Evolutionary conservation across 2,113 vertebrate genomes (phyloP).

Genomic region (Pelvicachromis taeniatus): DNA sequence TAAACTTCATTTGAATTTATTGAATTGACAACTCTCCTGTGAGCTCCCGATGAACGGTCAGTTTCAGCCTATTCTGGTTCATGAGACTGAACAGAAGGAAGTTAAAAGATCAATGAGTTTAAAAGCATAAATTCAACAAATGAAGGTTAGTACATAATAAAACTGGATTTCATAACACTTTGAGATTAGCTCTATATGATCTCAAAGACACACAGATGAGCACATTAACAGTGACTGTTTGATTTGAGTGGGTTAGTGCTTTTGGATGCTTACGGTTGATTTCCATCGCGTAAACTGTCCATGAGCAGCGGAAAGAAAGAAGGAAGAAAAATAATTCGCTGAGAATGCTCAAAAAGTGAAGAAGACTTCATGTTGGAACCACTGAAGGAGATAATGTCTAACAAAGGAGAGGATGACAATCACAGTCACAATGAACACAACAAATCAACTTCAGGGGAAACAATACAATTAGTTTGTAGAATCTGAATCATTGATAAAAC

Average conservation of each 20-base stretch:
- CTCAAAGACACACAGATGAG: background rate
- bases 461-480: rapidly evolving
- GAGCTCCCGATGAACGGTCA: too few species aligned
- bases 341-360: background rate
- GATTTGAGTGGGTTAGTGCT: background rate
- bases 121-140: background rate
- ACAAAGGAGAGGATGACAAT: background rate
- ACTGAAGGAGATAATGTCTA: background rate
- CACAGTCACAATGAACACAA: background rate
- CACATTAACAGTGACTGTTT: background rate
- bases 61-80: rapidly evolving
- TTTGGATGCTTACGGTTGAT: slow-evolving; percentile 89
- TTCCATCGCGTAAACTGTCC: slow-evolving; percentile 98
- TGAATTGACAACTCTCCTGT: too few species aligned
- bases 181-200: background rate
- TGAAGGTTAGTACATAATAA: rapidly evolving
- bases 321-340: background rate
- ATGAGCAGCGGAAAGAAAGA: slow-evolving; percentile 27
- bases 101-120: background rate
- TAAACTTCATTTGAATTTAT: background rate
- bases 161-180: background rate
- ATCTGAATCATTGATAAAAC: background rate
- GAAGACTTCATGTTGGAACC: background rate
- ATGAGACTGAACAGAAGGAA: rapidly evolving
- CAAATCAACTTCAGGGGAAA: background rate